Evolutionary conservation across 2,113 vertebrate genomes (phyloP), one percentile per base, ranked within the genome.

Genomic region (Erythrocercus mccallii): DNA sequence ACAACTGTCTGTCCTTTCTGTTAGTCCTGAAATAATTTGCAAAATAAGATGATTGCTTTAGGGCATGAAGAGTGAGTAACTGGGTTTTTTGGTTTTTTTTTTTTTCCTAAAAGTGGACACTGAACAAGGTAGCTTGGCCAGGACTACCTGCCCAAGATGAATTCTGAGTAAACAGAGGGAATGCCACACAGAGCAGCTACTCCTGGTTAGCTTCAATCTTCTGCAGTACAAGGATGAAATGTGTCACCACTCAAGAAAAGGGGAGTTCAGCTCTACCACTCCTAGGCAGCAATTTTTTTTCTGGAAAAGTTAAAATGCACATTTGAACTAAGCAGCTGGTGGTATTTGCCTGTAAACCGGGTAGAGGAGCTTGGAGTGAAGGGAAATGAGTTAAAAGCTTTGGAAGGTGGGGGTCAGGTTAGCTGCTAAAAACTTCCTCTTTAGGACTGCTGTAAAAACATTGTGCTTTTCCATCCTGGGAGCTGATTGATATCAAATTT

Each of bases 401-500:
- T 56, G 35, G 47, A 62, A 84, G 27, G 27, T 86, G 33, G 18
- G 42, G 6, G 19, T 64, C 60, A 48, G 44, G 28, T 38, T 79
- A 76, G 44, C 60, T 69, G 20, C 40, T 93, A 33, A 79, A 81
- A 89, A 25, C 22, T 45, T 92, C 15, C 61, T 62, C 35, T 77
- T 78, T 12, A 42, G 28, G 22, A 54, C 68, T 44, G 70, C 74
- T 92, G 27, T 71, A 71, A 84, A 93, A 92, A 50, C 48, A 60
- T 14, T 50, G 17, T 33, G 24, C 27, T 84, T 21, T 61, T 86
- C 77, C 6, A 20, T 70, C 30, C 42, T 44, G 38, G 60, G 68
- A 89, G 30, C 37, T 70, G 57, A 58, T 81, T 81, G 21, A 9
- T 95, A 81, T 31, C 50, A 33, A 45, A 66, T 92, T 94, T 84